Evolutionary conservation across 2,113 vertebrate species (phyloP), one percentile per base, ranked within the genome.

Genomic region (Nibea coibor): DNA sequence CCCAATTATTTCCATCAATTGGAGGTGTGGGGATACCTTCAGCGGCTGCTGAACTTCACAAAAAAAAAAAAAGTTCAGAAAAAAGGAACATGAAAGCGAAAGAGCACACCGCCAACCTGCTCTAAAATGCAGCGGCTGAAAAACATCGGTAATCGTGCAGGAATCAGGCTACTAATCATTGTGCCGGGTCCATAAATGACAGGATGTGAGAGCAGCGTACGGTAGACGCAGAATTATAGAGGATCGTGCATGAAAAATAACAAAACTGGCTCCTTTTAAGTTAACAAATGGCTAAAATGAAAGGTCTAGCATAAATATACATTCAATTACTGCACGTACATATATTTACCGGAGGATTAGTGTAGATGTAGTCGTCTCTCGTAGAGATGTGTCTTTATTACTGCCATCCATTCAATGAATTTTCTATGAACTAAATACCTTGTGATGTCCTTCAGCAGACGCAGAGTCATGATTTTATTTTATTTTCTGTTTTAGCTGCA

Each of bases 1-100:
- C 35, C 70, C 87, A 84, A 88, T 93, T 91, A 91, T 80, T 86
- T 76, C 79, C 83, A 80, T 90, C 89, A 88, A 81, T 76, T 4
- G 20, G 68, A 69, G 61, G 65, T 76, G 6, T 17, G 68, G 72
- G 57, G 62, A 87, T 72, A 82, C 84, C 89, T 89, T 88, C 54
- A 14, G 78, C 43, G 72, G 26, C 45, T 74, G 4, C 73, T 35
- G 6, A 58, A 57, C 86, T 85, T 87, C 71, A 2, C 2, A 28
- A 28, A 56, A 51, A 65, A 72, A 69, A 62, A 65, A 57, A 75
- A 63, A 73, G 54, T 72, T 75, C 48, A 74, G 39, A 61, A 22
- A 56, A 22, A 80, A 26, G 53, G 50, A 53, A 78, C 48, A 69
- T 74, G 15, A 86, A 86, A 86, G 64, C 4, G 35, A 39, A 9